Conservation (phyloP, 2,113 vertebrate species). For the Dolichotis patagonum region DNA sequence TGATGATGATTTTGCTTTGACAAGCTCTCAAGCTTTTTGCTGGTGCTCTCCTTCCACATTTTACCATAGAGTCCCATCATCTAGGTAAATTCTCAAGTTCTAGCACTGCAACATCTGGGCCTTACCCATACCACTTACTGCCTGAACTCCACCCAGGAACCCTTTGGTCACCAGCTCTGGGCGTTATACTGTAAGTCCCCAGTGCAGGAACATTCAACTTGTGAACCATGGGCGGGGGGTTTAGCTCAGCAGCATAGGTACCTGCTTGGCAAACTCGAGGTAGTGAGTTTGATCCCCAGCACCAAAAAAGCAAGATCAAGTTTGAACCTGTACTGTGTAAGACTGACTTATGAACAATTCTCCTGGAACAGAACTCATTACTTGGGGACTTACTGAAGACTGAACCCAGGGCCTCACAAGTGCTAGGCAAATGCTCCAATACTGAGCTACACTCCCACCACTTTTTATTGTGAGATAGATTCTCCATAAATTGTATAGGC, state of each 20-base stretch:
- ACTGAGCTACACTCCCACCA: not conserved
- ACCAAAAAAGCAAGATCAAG: not conserved
- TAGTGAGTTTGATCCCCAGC: too few relatives aligned
- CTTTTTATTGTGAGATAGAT: not conserved
- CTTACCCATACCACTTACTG: not conserved
- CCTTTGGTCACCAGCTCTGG: not conserved
- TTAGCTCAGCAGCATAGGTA: too few relatives aligned
- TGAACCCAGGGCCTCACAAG: not conserved
- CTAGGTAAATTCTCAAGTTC: not conserved
- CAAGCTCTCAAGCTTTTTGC: not conserved
- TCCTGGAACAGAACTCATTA: not conserved
- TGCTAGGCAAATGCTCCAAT: not conserved
- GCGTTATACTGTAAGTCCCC: not conserved
- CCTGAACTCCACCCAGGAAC: not conserved
- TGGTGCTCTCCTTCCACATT: not conserved
- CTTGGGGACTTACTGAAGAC: not conserved
- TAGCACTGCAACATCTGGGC: not conserved
- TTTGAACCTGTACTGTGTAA: not conserved
- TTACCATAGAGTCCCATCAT: not conserved
- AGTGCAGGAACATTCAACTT: not conserved
- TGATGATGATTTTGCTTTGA: too few relatives aligned
- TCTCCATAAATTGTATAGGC: not conserved
- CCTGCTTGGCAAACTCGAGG: too few relatives aligned
- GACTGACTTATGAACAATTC: not conserved
- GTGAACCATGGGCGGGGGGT: not conserved